Evolutionary conservation across 2,113 vertebrate genomes (phyloP).

Genomic region (Neolamprologus falcicula): DNA sequence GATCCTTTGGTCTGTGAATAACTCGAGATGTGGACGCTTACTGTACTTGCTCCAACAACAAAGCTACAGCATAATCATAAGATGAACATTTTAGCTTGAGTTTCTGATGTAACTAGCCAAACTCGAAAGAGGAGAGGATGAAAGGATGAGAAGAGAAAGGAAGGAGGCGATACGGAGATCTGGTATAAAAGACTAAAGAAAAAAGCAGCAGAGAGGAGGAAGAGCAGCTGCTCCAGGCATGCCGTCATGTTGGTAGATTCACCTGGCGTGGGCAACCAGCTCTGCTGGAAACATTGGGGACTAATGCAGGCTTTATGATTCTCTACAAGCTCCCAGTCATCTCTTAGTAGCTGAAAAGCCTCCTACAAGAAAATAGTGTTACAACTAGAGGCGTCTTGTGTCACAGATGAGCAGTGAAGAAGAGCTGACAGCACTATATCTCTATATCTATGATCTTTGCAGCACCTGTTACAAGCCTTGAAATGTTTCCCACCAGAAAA

Average conservation of each 20-base stretch:
- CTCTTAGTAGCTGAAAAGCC: constrained; percentile 2
- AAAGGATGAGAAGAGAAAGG: background rate
- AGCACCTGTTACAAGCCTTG: background rate
- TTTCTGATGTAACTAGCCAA: background rate
- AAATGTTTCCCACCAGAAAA: constrained; percentile 9
- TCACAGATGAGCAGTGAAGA: background rate
- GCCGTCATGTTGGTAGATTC: background rate
- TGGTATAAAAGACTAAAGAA: background rate
- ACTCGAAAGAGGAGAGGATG: background rate
- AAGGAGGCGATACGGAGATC: background rate
- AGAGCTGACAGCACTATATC: background rate
- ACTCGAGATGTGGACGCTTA: background rate
- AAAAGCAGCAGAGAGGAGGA: background rate
- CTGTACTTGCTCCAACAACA: background rate
- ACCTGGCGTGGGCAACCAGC: constrained; percentile 29
- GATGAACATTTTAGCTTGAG: background rate
- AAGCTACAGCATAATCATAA: background rate
- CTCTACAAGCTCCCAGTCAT: background rate
- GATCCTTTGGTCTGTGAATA: background rate
- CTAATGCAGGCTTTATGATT: background rate
- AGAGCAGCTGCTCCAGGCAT: background rate
- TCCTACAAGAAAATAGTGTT: constrained; percentile 14
- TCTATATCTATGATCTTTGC: background rate
- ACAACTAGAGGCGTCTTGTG: background rate
- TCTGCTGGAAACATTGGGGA: background rate